Conservation (phyloP, 2,888 invertebrate species). For the Pecten maximus region DNA sequence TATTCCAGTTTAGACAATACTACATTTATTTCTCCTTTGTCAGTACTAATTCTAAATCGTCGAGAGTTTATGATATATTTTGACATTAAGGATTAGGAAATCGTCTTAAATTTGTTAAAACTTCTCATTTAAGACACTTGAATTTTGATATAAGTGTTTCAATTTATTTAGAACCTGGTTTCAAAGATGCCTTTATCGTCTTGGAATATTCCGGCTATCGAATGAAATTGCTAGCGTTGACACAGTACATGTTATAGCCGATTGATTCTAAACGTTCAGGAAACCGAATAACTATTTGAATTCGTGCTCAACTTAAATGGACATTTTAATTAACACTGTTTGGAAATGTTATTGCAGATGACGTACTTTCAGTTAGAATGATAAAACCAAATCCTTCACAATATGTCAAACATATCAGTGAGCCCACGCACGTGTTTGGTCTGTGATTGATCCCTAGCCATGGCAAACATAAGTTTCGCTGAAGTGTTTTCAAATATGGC, state of each 20-base stretch:
- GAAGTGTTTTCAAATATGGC: too few species aligned
- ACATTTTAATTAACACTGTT: too few species aligned
- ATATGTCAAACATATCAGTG: background rate
- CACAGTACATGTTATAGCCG: background rate
- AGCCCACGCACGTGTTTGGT: background rate
- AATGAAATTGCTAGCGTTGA: background rate
- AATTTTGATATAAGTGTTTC: background rate
- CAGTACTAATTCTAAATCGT: background rate
- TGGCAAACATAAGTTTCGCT: too few species aligned
- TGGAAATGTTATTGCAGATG: background rate
- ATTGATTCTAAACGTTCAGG: background rate
- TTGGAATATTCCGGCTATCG: background rate
- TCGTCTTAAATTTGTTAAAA: background rate
- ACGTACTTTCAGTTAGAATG: background rate
- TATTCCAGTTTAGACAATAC: background rate
- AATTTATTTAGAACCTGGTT: background rate
- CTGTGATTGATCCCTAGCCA: too few species aligned
- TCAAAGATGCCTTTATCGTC: background rate
- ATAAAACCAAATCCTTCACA: background rate
- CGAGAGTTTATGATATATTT: background rate
- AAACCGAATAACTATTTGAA: background rate
- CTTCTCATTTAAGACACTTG: background rate
- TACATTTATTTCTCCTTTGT: background rate
- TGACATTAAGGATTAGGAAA: background rate
- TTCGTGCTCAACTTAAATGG: background rate